These are phyloP conservation scores for Drosophila melanosoma DNA, from an alignment of 2,888 invertebrate genomes.

Conservation along the genomic window DNA sequence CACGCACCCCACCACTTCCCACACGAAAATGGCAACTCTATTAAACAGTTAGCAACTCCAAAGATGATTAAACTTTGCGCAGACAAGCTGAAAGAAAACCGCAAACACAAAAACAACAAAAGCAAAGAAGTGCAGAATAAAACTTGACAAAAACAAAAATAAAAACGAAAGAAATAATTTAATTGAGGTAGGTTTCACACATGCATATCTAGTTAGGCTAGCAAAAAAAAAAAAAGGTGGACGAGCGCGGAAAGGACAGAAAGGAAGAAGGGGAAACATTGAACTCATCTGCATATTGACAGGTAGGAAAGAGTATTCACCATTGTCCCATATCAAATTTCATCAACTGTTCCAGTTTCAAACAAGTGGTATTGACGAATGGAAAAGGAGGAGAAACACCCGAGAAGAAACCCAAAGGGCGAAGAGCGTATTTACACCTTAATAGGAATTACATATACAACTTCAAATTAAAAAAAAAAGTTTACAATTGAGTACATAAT, in stretches of 20 bases:
- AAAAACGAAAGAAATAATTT: slow-evolving; percentile 28
- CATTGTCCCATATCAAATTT: background rate
- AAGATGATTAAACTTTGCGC: slow-evolving; percentile 68
- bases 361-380: background rate
- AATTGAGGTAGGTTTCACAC: slow-evolving; percentile 54
- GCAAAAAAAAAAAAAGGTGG: slow-evolving; percentile 9
- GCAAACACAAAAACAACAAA: slow-evolving; percentile 20
- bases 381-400: background rate
- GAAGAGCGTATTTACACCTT: background rate
- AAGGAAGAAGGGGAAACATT: background rate
- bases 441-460: background rate
- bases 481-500: background rate
- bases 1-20: background rate
- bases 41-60: slow-evolving; percentile 17
- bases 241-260: background rate
- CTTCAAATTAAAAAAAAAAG: background rate
- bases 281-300: background rate
- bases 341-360: background rate
- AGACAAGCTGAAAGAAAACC: slow-evolving; percentile 25
- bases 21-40: slow-evolving; percentile 2
- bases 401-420: background rate
- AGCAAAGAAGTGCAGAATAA: slow-evolving; percentile 11
- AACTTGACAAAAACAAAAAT: slow-evolving; percentile 2
- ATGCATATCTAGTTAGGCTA: slow-evolving; percentile 51
- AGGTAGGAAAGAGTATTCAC: background rate